Base-by-base conservation (phyloP, 2,797 vertebrate genomes). In the Acanthiza pusilla region DNA sequence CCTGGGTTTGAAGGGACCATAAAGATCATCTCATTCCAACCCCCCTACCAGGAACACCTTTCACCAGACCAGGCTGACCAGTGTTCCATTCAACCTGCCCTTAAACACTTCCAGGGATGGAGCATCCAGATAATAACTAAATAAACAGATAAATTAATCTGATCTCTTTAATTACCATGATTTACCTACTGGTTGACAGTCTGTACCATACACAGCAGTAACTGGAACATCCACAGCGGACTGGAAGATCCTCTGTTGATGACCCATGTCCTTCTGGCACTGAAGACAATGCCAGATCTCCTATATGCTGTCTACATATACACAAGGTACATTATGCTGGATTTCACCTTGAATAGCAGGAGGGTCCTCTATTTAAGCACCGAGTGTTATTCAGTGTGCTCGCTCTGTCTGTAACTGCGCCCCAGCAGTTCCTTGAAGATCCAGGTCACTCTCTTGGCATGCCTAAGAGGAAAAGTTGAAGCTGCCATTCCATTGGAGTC, bases 271-370 rank as follows among this genome's bases (percentile, higher is more conserved):
- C 36, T 71, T n/a, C 74, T 68, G 42, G 12, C 30, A 26, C 30
- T 74, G 55, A 50, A 23, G 45, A n/a, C 12, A 42, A 50, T 27
- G 29, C 27, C 48, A 45, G 19, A 11, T 1, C 13, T 50, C 25
- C 48, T 26, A 1, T 7, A 13, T 7, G 21, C 3, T 72, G 5
- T 36, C 6, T 34, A 3, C 11, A 9, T 10, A 20, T 13, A 13
- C 27, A 23, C 2, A 8, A 3, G 14, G 20, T 27, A 18, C 30
- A 8, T 11, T 3, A 1, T 13, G 27, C 18, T 83, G 38, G 50
- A 42, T 79, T 68, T 58, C 36, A 54, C 3, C 51, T 74, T 16
- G 3, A 27, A 26, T 16, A 51, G 29, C 61, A n/a, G 9, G 13
- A 58, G 6, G 7, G 9, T 50, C 13, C 11, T 74, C 45, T 67